Evolutionary conservation across 2,797 vertebrate genomes (phyloP).

Genomic region (Babyrousa celebensis): DNA sequence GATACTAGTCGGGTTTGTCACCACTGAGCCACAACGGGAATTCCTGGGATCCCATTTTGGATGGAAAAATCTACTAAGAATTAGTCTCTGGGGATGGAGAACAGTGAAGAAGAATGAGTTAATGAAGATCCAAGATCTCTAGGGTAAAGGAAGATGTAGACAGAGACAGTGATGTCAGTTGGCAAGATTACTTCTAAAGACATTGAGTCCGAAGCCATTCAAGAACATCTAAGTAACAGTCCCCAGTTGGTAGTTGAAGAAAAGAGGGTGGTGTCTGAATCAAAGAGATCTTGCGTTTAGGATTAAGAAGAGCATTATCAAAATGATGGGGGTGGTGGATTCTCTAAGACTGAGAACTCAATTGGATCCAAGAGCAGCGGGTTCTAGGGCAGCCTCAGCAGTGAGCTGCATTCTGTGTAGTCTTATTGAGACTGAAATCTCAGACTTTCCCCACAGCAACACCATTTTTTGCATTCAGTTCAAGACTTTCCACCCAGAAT

Average conservation of each 20-base stretch:
- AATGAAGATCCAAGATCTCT: not conserved
- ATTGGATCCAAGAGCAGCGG: too few relatives aligned
- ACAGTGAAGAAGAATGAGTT: not conserved
- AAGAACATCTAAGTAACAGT: slow-evolving; percentile 36
- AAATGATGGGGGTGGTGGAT: not conserved
- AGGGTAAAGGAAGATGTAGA: not conserved
- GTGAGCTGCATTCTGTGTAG: not conserved
- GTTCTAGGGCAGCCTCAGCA: not conserved
- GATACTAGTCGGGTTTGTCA: too few relatives aligned
- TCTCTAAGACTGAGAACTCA: not conserved
- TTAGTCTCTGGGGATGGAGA: slow-evolving; percentile 26
- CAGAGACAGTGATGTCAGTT: not conserved
- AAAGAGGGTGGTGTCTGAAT: slow-evolving; percentile 7
- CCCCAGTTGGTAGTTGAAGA: slow-evolving; percentile 16
- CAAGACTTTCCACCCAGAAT: not conserved
- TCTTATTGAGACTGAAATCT: slow-evolving; percentile 5
- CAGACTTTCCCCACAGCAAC: slow-evolving; percentile 39
- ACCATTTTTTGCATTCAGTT: not conserved
- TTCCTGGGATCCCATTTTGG: not conserved
- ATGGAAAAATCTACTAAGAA: not conserved
- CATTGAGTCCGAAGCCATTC: not conserved
- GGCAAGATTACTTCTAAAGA: slow-evolving; percentile 12
- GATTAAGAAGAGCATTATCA: not conserved
- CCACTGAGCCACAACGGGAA: too few relatives aligned
- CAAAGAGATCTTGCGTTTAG: slow-evolving; percentile 2